Conservation (phyloP, 2,797 vertebrate genomes). For the Tokudaia tokunoshimensis region DNA sequence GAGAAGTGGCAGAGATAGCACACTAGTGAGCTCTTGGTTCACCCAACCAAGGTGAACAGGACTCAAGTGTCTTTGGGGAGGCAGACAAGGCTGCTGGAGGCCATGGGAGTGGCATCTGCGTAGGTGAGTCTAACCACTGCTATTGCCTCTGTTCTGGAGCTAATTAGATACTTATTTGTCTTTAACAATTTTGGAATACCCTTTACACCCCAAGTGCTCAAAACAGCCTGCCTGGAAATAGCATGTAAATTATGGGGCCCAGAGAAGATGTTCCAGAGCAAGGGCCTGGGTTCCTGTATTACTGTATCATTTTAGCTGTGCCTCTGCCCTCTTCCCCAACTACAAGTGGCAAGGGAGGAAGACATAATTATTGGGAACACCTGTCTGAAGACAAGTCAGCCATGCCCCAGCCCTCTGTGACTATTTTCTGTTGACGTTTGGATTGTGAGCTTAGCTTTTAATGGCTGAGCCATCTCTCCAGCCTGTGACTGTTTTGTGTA, state of each 20-base stretch:
- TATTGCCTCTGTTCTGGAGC: not conserved
- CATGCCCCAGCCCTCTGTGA: not conserved
- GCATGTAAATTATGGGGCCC: not conserved
- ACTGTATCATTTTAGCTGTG: not conserved
- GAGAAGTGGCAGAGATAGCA: not conserved
- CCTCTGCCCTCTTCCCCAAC: not conserved
- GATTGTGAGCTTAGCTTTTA: not conserved
- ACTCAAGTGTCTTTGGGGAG: not conserved
- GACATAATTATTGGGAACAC: not conserved
- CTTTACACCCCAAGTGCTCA: conserved; percentile 19
- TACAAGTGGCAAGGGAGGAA: not conserved
- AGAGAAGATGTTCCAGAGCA: not conserved
- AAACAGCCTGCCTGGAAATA: not conserved
- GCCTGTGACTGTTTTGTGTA: not conserved
- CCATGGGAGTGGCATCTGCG: not conserved
- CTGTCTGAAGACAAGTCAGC: not conserved
- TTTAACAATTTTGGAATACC: conserved; percentile 15
- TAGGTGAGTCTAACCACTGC: not conserved
- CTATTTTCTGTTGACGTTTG: not conserved
- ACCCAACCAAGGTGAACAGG: fast-evolving
- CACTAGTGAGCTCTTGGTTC: no score
- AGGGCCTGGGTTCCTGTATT: not conserved
- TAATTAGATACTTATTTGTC: conserved; percentile 27
- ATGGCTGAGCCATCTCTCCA: not conserved
- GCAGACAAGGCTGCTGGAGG: not conserved